phyloP scores from a whole-genome alignment of 2,888 invertebrate species.

The Tiliacea citrago region DNA sequence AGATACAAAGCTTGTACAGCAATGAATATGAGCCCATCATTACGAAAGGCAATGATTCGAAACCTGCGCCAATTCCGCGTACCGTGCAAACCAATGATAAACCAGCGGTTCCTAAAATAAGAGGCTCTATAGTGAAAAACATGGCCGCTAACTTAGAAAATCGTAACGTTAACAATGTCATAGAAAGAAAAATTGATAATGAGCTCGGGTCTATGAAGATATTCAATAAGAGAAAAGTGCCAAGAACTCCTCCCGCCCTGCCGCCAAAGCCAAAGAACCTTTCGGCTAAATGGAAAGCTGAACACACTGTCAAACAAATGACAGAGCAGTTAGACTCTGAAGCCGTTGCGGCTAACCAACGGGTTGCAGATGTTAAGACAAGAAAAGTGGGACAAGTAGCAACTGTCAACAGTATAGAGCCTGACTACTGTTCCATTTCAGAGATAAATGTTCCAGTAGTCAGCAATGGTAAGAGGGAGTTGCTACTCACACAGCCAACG shows the following conservation, averaged over 20 bases:
- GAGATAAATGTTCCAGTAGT: constrained; percentile 93
- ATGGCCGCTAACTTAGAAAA: constrained; percentile 88
- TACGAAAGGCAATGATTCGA: constrained; percentile 85
- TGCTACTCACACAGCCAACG: constrained; percentile 89
- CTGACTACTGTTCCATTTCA: constrained; percentile 94
- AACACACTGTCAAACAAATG: constrained; percentile 83
- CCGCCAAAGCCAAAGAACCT: constrained; percentile 95
- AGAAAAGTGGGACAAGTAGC: constrained; percentile 89
- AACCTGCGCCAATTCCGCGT: constrained; percentile 80
- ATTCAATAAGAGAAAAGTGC: constrained; percentile 90
- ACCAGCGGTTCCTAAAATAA: constrained; percentile 83
- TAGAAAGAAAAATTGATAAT: constrained; percentile 87
- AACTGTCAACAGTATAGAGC: constrained; percentile 90
- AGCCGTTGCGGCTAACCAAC: constrained; percentile 91
- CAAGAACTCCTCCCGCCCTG: constrained; percentile 93
- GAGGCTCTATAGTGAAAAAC: constrained; percentile 89
- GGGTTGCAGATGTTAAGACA: constrained; percentile 90
- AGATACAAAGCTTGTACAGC: constrained; percentile 93
- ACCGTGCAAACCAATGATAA: constrained; percentile 77
- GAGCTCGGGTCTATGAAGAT: constrained; percentile 86
- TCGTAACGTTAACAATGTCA: constrained; percentile 79
- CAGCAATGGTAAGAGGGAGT: constrained; percentile 89
- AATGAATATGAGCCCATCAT: constrained; percentile 94
- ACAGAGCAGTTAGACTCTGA: constrained; percentile 89
- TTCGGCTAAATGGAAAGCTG: constrained; percentile 92